Percentiles rank a stretch among this genome's conserved stretches.
phyloP scores from a whole-genome alignment of 1,140 invertebrate species.

The Battus philenor region DNA sequence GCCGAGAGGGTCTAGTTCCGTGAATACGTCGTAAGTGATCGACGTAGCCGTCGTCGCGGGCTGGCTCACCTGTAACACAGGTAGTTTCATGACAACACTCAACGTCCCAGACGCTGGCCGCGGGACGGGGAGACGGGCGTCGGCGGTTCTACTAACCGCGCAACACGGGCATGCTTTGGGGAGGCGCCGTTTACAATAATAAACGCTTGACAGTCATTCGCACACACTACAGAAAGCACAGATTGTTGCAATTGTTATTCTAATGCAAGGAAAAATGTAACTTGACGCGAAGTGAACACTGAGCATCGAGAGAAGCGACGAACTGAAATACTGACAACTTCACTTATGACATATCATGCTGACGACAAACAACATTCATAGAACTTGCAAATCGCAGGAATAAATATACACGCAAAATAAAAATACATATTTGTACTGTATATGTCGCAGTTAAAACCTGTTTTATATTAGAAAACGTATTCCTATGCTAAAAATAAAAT shows the following conservation, averaged over 20 bases:
- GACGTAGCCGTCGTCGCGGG: constrained; percentile 38
- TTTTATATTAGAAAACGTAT: no score
- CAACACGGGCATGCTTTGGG: constrained; percentile 2
- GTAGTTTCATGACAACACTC: constrained; percentile 14
- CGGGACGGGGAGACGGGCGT: background rate
- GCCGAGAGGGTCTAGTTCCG: constrained; percentile 93
- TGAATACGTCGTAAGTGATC: constrained; percentile 87
- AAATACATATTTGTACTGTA: no score
- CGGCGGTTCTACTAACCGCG: background rate
- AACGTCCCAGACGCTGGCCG: background rate
- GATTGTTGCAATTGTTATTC: background rate
- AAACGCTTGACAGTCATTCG: background rate
- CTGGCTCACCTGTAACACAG: constrained; percentile 64
- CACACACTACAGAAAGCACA: constrained; percentile 3
- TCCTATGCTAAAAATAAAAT: no score
- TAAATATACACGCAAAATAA: no score
- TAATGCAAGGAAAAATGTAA: no score
- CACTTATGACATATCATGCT: no score
- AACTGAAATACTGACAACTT: no score
- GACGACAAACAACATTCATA: no score
- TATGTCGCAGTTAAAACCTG: no score
- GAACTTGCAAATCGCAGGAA: no score
- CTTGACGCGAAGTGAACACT: no score
- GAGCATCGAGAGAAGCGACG: no score
- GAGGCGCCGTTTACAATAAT: background rate